These are phyloP conservation scores for Galendromus occidentalis DNA, from an alignment of 1,140 invertebrate genomes.

Conservation along the genomic window DNA sequence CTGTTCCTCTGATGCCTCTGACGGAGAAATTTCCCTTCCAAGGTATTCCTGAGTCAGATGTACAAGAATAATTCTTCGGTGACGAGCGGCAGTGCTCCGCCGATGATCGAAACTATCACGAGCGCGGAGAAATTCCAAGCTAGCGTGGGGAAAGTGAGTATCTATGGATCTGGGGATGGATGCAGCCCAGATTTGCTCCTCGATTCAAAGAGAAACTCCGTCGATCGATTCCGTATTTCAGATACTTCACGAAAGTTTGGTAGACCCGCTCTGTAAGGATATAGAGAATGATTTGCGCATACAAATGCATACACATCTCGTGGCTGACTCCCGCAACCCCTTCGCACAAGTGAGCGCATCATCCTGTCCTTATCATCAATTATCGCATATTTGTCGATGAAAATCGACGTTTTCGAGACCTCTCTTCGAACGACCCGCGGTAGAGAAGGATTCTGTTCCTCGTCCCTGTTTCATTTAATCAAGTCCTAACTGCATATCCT, in stretches of 20 bases:
- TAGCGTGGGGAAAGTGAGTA: too few relatives aligned
- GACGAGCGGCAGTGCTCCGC: constrained; percentile 14
- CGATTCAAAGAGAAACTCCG: background rate
- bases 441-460: too few relatives aligned
- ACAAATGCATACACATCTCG: constrained; percentile 70
- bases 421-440: too few relatives aligned
- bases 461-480: too few relatives aligned
- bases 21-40: background rate
- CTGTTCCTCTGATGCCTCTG: too few relatives aligned
- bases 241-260: constrained; percentile 25
- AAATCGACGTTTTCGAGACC: too few relatives aligned
- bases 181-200: too few relatives aligned
- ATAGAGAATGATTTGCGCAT: constrained; percentile 77
- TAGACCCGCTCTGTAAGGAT: constrained; percentile 54
- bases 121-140: constrained; percentile 18
- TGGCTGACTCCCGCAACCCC: constrained; percentile 54
- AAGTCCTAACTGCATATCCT: too few relatives aligned
- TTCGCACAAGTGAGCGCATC: constrained; percentile 37
- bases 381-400: too few relatives aligned
- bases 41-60: constrained; percentile 20
- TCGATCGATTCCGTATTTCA: background rate
- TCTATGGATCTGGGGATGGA: too few relatives aligned
- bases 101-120: constrained; percentile 16
- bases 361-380: constrained; percentile 34
- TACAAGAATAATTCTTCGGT: constrained; percentile 13